phyloP scores from a whole-genome alignment of 2,888 invertebrate genomes.

The Stenodema calcarata region DNA sequence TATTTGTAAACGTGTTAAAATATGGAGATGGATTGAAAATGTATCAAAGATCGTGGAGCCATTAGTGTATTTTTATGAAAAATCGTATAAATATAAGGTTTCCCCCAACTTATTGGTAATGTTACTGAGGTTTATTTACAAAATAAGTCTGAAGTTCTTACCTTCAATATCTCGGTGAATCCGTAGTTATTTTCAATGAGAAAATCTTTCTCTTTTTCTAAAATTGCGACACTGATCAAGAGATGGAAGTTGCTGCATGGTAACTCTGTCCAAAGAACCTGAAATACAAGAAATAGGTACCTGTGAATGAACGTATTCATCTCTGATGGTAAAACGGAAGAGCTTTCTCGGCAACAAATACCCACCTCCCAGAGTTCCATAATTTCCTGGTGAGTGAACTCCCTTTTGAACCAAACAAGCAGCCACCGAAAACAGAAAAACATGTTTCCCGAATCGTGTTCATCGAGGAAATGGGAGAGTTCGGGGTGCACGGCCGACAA shows the following conservation, averaged over 20 bases:
- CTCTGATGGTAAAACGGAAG: background rate
- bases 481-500: slow-evolving; percentile 83
- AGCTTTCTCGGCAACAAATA: background rate
- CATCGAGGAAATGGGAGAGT: slow-evolving; percentile 83
- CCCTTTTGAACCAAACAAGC: slow-evolving; percentile 93
- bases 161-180: slow-evolving; percentile 94
- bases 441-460: slow-evolving; percentile 92
- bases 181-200: slow-evolving; percentile 93
- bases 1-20: too few species aligned
- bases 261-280: slow-evolving; percentile 83
- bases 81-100: too few species aligned
- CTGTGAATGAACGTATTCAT: background rate
- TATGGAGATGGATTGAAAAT: too few species aligned
- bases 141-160: slow-evolving; percentile 62
- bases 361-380: slow-evolving; percentile 91
- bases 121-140: too few species aligned
- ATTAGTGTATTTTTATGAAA: too few species aligned
- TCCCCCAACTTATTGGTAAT: too few species aligned
- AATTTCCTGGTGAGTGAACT: slow-evolving; percentile 85
- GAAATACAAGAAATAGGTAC: slow-evolving; percentile 38
- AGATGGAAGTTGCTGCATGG: slow-evolving; percentile 96
- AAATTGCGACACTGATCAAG: slow-evolving; percentile 88
- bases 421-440: slow-evolving; percentile 99
- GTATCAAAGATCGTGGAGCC: too few species aligned
- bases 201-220: slow-evolving; percentile 85